Base-by-base conservation (phyloP, 1,140 invertebrate genomes). In the Meloidogyne exigua region DNA sequence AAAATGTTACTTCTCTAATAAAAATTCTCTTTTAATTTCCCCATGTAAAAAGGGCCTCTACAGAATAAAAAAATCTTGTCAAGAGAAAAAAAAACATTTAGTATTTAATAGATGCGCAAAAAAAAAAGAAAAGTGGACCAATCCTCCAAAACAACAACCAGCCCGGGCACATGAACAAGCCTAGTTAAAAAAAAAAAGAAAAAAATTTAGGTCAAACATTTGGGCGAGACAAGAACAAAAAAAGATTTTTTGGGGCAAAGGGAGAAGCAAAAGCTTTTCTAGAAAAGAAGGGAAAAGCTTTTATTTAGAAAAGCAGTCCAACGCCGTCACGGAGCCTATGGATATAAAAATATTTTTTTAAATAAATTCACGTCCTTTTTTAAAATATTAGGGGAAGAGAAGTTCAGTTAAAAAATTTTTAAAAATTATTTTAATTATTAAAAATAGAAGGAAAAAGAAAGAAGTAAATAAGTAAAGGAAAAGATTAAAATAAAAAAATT, bases 151-250 rank as follows among this genome's bases (percentile, higher is more conserved):
- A n/a, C n/a, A 39, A 32, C 28, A 32, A 32, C 49, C 49, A 57
- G 49, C 49, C n/a, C 49, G 49, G 49, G 49, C 49, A 57, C 49
- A 57, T 57, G 2, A 57, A 57, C 49, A 57, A 57, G 49, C 49
- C 49, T 57, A 57, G 49, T 57, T 57, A 57, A 57, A 18, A n/a
- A 57, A n/a, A 57, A 44, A 44, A 57, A 21, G 21, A 12, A 57
- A n/a, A 57, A 57, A 57, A 57, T 57, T n/a, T 57, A n/a, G 49
- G 49, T 57, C 49, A 57, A 57, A 57, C 49, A 57, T n/a, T 57
- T 57, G 49, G 49, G 49, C 49, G 49, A 57, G 49, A 57, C 18
- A 9, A 57, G 49, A 57, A 57, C 7, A n/a, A 57, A 57, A 57
- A 57, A 57, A 57, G 10, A 15, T 44, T 44, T 57, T 57, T 57